Conservation (phyloP, 1,140 invertebrate genomes). For the Zaprionus ghesquierei region DNA sequence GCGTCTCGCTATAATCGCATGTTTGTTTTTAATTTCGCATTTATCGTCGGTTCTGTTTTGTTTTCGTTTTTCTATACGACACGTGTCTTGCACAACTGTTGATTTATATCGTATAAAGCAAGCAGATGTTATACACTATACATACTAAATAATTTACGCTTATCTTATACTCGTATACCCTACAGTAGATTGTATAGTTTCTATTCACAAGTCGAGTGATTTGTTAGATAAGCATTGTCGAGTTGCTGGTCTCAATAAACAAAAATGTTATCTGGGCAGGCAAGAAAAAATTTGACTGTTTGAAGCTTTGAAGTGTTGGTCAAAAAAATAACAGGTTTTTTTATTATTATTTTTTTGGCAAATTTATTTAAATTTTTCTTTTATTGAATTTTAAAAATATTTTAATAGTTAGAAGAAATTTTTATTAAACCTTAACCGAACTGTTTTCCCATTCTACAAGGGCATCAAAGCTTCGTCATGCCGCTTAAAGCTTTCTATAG, state of each 20-base stretch:
- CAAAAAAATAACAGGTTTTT: too few species aligned
- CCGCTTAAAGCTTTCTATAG: background rate
- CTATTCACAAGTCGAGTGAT: background rate
- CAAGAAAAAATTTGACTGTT: too few species aligned
- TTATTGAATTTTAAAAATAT: too few species aligned
- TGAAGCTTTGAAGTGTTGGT: too few species aligned
- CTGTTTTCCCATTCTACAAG: too few species aligned
- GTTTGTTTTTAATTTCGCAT: constrained; percentile 30
- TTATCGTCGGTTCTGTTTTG: constrained; percentile 21
- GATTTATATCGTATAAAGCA: background rate
- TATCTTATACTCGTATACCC: background rate
- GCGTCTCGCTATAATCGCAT: background rate
- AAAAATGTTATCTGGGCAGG: too few species aligned
- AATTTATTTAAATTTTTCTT: too few species aligned
- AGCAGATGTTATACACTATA: background rate
- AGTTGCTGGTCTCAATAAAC: too few species aligned
- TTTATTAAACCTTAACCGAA: too few species aligned
- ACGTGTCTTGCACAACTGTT: background rate
- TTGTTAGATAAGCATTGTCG: background rate
- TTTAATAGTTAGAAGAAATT: too few species aligned
- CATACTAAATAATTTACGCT: too few species aligned
- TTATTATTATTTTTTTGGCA: too few species aligned
- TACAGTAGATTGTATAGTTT: background rate
- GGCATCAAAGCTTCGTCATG: background rate
- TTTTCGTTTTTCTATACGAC: constrained; percentile 10